These are phyloP conservation scores for Tetrax tetrax DNA, from an alignment of 2,113 vertebrate genomes.

Conservation along the genomic window DNA sequence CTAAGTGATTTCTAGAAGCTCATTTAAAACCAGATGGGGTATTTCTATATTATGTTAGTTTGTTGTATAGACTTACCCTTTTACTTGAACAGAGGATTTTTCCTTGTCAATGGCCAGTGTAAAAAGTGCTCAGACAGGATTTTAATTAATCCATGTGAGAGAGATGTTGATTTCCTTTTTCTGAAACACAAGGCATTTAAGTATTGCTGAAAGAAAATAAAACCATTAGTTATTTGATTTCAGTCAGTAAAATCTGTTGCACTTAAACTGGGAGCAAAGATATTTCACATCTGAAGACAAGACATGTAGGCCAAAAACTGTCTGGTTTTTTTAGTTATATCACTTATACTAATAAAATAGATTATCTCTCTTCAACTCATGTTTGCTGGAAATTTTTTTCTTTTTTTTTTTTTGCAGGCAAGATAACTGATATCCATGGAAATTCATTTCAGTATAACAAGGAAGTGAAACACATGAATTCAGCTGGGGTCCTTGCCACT, in stretches of 20 bases:
- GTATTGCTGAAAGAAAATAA: not conserved
- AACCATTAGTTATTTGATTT: not conserved
- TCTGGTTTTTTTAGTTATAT: not conserved
- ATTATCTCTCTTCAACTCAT: not conserved
- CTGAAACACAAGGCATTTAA: not conserved
- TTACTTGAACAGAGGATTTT: not conserved
- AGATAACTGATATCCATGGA: constrained; percentile 91
- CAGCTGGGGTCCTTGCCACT: constrained; percentile 90
- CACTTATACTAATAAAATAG: not conserved
- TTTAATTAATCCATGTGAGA: not conserved
- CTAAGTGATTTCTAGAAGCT: not conserved
- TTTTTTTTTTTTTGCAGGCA: constrained; percentile 73
- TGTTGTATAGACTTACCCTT: not conserved
- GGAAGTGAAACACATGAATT: constrained; percentile 95
- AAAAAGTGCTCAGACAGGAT: not conserved
- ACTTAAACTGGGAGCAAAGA: not conserved
- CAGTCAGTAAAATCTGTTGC: not conserved
- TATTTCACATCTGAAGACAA: not conserved
- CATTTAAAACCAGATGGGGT: not conserved
- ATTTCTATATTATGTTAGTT: not conserved
- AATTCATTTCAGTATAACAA: constrained; percentile 88
- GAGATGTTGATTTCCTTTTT: not conserved
- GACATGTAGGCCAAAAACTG: not conserved
- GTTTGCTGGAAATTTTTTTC: not conserved
- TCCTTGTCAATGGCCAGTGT: not conserved